phyloP scores from a whole-genome alignment of 1,140 invertebrate species.

The Lordiphosa mommai region DNA sequence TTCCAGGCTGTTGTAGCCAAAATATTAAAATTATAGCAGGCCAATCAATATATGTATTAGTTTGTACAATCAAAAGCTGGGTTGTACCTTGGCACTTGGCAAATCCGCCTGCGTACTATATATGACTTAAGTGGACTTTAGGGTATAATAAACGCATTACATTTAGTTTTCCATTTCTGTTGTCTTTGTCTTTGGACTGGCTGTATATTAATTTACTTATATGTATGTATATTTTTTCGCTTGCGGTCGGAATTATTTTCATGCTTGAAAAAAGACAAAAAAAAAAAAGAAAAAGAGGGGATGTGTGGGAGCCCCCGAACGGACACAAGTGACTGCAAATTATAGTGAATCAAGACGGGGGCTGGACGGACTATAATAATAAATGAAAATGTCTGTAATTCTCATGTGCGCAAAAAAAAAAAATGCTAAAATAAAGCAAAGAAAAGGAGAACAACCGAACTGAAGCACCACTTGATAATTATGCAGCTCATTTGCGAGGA shows the following conservation, averaged over 20 bases:
- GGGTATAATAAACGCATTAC: slow-evolving; percentile 23
- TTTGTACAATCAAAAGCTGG: no score
- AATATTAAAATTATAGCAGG: no score
- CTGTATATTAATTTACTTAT: slow-evolving; percentile 45
- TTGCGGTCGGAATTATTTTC: slow-evolving; percentile 50
- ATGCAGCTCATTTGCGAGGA: slow-evolving; percentile 63
- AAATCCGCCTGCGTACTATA: background rate
- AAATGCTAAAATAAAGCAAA: background rate
- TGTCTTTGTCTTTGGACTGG: slow-evolving; percentile 26
- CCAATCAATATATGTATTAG: no score
- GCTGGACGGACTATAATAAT: slow-evolving; percentile 64
- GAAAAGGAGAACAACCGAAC: slow-evolving; percentile 20
- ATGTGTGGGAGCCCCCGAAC: slow-evolving; percentile 40
- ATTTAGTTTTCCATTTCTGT: slow-evolving; percentile 25
- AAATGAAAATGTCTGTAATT: slow-evolving; percentile 76
- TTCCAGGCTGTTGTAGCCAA: no score
- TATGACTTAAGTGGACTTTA: slow-evolving; percentile 11
- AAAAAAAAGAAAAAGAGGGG: slow-evolving; percentile 25
- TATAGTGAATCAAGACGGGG: slow-evolving; percentile 34
- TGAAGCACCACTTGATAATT: slow-evolving; percentile 55
- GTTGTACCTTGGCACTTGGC: no score
- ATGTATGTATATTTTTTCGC: slow-evolving; percentile 32
- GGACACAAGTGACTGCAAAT: slow-evolving; percentile 59
- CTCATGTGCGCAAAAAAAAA: slow-evolving; percentile 52
- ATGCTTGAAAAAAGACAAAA: slow-evolving; percentile 42